phyloP scores from a whole-genome alignment of 2,797 vertebrate species.

The Cottoperca gobio region DNA sequence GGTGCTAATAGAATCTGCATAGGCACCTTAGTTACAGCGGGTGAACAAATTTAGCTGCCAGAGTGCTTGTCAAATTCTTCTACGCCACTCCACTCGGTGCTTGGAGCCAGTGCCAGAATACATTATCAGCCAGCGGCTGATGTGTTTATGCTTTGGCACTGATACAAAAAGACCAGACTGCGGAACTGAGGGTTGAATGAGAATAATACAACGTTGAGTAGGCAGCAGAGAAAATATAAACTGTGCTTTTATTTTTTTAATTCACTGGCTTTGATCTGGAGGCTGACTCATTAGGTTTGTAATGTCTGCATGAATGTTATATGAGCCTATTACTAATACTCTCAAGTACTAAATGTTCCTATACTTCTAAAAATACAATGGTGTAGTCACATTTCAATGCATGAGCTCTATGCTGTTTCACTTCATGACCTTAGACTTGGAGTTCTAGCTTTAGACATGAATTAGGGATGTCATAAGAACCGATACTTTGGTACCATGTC shows the following conservation, averaged over 20 bases:
- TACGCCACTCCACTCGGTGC: conserved; percentile 42
- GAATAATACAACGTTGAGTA: conserved; percentile 8
- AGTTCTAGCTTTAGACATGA: no score
- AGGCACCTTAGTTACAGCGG: conserved; percentile 50
- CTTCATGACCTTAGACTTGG: not conserved
- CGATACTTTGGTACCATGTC: no score
- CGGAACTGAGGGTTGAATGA: conserved; percentile 31
- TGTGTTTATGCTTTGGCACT: conserved; percentile 67
- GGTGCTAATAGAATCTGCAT: conserved; percentile 60
- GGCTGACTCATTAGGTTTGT: conserved; percentile 9
- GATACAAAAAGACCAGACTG: conserved; percentile 56
- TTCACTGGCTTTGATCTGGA: conserved; percentile 7
- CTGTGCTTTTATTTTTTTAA: not conserved
- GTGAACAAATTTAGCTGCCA: conserved; percentile 69
- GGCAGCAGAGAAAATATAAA: conserved; percentile 4
- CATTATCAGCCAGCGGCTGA: conserved; percentile 65
- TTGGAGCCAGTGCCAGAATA: conserved; percentile 64
- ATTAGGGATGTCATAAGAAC: no score
- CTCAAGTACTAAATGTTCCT: conserved; percentile 6
- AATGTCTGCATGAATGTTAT: conserved; percentile 7
- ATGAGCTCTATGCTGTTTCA: not conserved
- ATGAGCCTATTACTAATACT: conserved; percentile 3
- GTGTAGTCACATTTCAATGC: not conserved
- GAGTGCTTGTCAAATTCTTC: conserved; percentile 65
- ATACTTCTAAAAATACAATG: not conserved